Conservation (phyloP, 2,113 vertebrate species). For the Corvus moneduloides region DNA sequence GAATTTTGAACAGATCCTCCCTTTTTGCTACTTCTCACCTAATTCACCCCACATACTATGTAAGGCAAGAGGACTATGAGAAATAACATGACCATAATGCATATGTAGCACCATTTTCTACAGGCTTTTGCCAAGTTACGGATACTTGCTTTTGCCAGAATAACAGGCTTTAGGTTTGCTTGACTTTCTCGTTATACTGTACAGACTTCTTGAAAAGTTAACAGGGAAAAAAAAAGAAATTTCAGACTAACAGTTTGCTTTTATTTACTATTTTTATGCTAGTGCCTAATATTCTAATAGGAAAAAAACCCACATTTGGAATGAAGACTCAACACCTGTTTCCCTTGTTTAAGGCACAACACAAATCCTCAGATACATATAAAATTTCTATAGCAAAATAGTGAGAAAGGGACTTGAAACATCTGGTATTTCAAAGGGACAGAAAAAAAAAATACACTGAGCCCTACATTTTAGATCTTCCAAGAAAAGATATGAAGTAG, state of each 20-base stretch:
- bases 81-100: not conserved
- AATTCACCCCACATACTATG: not conserved
- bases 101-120: not conserved
- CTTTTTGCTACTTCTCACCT: not conserved
- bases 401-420: not conserved
- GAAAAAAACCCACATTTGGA: not conserved
- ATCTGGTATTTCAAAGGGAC: conserved; percentile 11
- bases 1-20: not conserved
- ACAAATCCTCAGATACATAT: not conserved
- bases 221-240: not conserved
- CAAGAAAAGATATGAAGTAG: not conserved
- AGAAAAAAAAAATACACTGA: not conserved
- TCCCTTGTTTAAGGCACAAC: not conserved
- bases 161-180: not conserved
- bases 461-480: not conserved
- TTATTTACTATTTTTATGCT: not conserved
- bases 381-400: not conserved
- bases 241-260: not conserved
- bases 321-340: not conserved
- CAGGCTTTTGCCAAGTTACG: not conserved
- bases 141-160: not conserved
- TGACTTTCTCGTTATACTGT: not conserved
- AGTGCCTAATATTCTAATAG: not conserved
- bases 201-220: not conserved
- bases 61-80: not conserved